Evolutionary conservation across 2,797 vertebrate genomes (phyloP).

Genomic region (Aeoliscus strigatus): DNA sequence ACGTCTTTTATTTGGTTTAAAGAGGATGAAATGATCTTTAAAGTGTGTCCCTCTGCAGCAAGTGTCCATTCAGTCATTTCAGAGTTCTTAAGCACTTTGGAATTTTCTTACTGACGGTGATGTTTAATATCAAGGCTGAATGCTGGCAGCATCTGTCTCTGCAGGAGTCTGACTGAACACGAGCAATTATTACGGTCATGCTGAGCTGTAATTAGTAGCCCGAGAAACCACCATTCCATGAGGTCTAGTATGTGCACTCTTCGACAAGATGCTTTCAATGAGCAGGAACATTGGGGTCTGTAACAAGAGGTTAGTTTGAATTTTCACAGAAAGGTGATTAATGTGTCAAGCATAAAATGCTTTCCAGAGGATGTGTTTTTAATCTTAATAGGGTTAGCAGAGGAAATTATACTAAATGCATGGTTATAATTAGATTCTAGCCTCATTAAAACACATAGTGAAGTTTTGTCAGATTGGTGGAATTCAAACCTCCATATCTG

Average conservation of each 20-base stretch:
- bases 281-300: slow-evolving; percentile 19
- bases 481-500: slow-evolving; percentile 37
- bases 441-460: slow-evolving; percentile 19
- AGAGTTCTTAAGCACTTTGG: slow-evolving; percentile 8
- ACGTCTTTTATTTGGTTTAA: slow-evolving; percentile 29
- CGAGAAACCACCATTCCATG: slow-evolving; percentile 18
- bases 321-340: slow-evolving; percentile 18
- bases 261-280: slow-evolving; percentile 25
- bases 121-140: slow-evolving; percentile 15
- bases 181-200: no score
- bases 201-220: slow-evolving; percentile 44
- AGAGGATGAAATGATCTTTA: slow-evolving; percentile 25
- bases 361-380: slow-evolving; percentile 11
- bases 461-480: slow-evolving; percentile 33
- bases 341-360: slow-evolving; percentile 13
- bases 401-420: slow-evolving; percentile 11
- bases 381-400: slow-evolving; percentile 16
- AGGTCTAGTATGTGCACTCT: slow-evolving; percentile 19
- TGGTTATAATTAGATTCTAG: slow-evolving; percentile 32
- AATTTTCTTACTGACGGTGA: slow-evolving; percentile 13
- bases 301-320: slow-evolving; percentile 19
- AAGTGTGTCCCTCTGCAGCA: slow-evolving; percentile 15
- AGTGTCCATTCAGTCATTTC: slow-evolving; percentile 28
- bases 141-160: slow-evolving; percentile 1
- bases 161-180: slow-evolving; percentile 24